phyloP scores from a whole-genome alignment of 2,888 invertebrate genomes.

The Timandra comae region DNA sequence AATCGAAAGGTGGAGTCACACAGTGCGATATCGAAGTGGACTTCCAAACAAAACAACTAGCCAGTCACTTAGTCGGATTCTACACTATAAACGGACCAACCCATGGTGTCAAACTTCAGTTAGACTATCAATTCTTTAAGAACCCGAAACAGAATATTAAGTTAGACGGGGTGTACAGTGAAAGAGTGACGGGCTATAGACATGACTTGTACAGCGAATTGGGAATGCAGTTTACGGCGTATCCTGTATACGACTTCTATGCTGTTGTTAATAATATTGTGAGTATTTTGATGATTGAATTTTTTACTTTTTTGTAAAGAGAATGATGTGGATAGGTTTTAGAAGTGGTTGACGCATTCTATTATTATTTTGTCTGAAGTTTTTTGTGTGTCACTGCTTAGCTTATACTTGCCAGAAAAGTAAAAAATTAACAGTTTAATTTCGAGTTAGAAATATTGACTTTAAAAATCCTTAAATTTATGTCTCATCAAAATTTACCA shows the following conservation, averaged over 20 bases:
- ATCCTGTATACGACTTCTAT: conserved; percentile 84
- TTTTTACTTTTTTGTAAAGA: no score
- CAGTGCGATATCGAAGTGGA: conserved; percentile 86
- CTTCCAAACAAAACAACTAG: conserved; percentile 86
- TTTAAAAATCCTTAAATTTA: no score
- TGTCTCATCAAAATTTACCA: no score
- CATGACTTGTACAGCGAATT: conserved; percentile 80
- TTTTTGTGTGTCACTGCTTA: neutral
- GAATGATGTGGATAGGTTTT: no score
- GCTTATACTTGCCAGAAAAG: no score
- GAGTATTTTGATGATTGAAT: no score
- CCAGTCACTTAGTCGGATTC: conserved; percentile 84
- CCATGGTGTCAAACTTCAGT: conserved; percentile 77
- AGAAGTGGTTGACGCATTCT: neutral
- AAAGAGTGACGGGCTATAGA: conserved; percentile 76
- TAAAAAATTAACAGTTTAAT: no score
- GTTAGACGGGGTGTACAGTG: conserved; percentile 64
- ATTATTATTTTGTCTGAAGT: neutral
- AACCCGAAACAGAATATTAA: conserved; percentile 74
- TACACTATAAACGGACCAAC: conserved; percentile 75
- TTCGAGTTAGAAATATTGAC: no score
- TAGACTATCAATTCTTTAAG: conserved; percentile 81
- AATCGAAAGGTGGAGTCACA: conserved; percentile 77
- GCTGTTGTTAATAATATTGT: conserved; percentile 80
- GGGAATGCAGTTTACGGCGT: conserved; percentile 84